These are phyloP conservation scores for Drosophila prostipennis DNA, from an alignment of 2,888 invertebrate species.

Conservation along the genomic window DNA sequence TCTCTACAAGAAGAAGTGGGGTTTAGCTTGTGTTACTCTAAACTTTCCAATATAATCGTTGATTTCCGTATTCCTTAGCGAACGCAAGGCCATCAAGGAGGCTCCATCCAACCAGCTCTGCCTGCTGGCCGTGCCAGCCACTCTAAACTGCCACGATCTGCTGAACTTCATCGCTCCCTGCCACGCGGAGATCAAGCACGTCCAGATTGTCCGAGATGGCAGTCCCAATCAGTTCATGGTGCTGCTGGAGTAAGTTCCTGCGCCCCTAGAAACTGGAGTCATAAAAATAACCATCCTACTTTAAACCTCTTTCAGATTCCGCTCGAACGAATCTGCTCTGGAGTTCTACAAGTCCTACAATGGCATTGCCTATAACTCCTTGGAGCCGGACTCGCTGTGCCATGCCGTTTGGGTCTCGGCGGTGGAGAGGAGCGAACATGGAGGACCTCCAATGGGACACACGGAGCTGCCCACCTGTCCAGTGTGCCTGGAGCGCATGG, in stretches of 20 bases:
- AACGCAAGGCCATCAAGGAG: slow-evolving; percentile 89
- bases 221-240: slow-evolving; percentile 99
- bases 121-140: slow-evolving; percentile 94
- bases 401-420: slow-evolving; percentile 97
- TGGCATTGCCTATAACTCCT: slow-evolving; percentile 95
- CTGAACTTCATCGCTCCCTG: slow-evolving; percentile 97
- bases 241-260: slow-evolving; percentile 89
- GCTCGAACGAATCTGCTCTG: slow-evolving; percentile 91
- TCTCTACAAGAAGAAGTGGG: slow-evolving; percentile 97
- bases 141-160: slow-evolving; percentile 96
- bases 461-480: slow-evolving; percentile 99
- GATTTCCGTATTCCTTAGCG: slow-evolving; percentile 85
- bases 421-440: slow-evolving; percentile 94
- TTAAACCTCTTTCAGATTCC: slow-evolving; percentile 85
- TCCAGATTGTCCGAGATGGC: slow-evolving; percentile 95
- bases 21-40: neutral
- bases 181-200: slow-evolving; percentile 94
- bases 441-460: slow-evolving; percentile 89
- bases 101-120: slow-evolving; percentile 93
- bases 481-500: slow-evolving; percentile 93
- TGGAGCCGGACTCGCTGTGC: slow-evolving; percentile 96
- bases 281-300: too few relatives aligned
- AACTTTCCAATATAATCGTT: neutral
- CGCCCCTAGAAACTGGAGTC: too few relatives aligned
- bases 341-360: slow-evolving; percentile 97